Base-by-base conservation (phyloP, 2,888 invertebrate genomes). In the Hydropsyche betteni region DNA sequence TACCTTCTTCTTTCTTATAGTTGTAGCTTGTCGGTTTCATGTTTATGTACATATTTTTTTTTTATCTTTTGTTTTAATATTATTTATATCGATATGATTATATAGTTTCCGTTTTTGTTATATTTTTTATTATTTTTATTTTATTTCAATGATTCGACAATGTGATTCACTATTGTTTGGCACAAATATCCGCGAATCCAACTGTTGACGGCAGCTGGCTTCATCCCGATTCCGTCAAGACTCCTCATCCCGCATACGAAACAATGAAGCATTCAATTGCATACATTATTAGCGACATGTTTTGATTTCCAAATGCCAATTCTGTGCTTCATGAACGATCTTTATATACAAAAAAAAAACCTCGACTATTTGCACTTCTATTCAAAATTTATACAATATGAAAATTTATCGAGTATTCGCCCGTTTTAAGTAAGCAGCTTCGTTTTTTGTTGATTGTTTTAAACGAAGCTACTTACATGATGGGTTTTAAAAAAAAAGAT, bases 111-210 rank as follows among this genome's bases (percentile, higher is more conserved):
- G 78, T 80, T 76, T 77, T 80, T 79, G 61, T 44, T 77, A 80
- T 71, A 68, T 73, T 81, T 80, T 80, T 81, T 80, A n/a, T 81
- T 80, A 24, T 24, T 24, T 2, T 24, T 24, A 24, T 82, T 80
- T 81, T 81, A 78, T 81, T 79, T 81, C 24, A 24, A 24, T 82
- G 82, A 81, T 80, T 69, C 74, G 74, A 12, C 68, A 71, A 74
- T 77, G 69, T 79, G 82, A 91, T 92, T 92, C 92, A 92, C 92
- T 92, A 92, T 92, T 92, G 92, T 92, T 92, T 92, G 92, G 92
- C 92, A 92, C 92, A 90, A 86, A 86, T 83, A 64, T 44, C 55
- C 14, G 44, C 34, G 44, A 72, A 72, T 64, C 72, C 72, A 58
- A 61, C 58, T 58, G 58, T 72, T 72, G 38, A 64, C 14, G 55